Evolutionary conservation across 2,888 invertebrate genomes (phyloP), one percentile per base, ranked within the genome.

Genomic region (Ophioninae sp.): DNA sequence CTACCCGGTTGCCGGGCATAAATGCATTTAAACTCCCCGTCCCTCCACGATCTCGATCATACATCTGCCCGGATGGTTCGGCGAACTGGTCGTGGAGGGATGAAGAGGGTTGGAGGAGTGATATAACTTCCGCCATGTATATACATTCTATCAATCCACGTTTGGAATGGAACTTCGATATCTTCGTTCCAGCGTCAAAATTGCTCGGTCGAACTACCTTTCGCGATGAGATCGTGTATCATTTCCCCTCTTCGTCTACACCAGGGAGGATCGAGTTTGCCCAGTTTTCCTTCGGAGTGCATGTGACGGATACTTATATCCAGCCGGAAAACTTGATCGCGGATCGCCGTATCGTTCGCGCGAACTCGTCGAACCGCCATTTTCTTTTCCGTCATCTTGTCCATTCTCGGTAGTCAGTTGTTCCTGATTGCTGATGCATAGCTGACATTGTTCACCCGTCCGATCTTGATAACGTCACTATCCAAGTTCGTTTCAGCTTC

Each of bases 71-170:
- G 17, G 56, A 65, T 39, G 57, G 56, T 67, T 56, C 75, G 37
- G 41, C 44, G 7, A 13, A 44, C 50, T 50, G 50, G 13, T 50
- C 50, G 30, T 68, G 17, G 50, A 50, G 23, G 20, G 50, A 68
- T 23, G 50, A 50, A n/a, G 68, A 21, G 17, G 50, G 68, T 50
- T 21, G 23, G 61, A 39, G 21, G 7, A 44, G 57, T 61, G 57
- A 74, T 41, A 74, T 64, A 74, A 74, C 64, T 74, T 64, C 74
- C 74, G 74, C 30, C 23, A 50, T 44, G 30, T 37, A 64, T 64
- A 73, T 74, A 74, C 50, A 50, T 74, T 64, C 73, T 23, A 73
- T 74, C 74, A 65, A 74, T 74, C 64, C 64, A 64, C 64, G 73
- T 13, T 56, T 65, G 64, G 44, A 65, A 74, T 65, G 30, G 64